Evolutionary conservation across 2,888 invertebrate genomes (phyloP).

Genomic region (Agrotis ipsilon): DNA sequence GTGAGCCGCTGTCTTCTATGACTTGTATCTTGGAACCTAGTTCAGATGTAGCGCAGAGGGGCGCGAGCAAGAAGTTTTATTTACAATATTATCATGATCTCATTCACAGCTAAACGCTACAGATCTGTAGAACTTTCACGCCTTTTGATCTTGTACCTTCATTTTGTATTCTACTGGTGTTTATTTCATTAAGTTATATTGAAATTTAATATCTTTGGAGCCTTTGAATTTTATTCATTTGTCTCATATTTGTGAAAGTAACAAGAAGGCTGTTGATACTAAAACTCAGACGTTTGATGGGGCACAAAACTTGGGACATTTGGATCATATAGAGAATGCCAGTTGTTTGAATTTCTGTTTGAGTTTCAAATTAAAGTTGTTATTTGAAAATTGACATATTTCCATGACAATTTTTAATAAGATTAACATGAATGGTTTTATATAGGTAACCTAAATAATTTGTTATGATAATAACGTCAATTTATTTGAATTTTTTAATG

Average conservation of each 20-base stretch:
- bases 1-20: constrained; percentile 10
- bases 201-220: not conserved
- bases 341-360: not conserved
- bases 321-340: constrained; percentile 17
- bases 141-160: constrained; percentile 22
- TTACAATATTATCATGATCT: constrained; percentile 44
- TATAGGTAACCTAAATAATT: too few species aligned
- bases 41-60: constrained; percentile 17
- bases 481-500: too few species aligned
- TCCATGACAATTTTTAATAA: too few species aligned
- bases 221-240: not conserved
- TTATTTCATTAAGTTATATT: not conserved
- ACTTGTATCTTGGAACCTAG: constrained; percentile 3
- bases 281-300: constrained; percentile 3
- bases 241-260: constrained; percentile 1
- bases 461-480: too few species aligned
- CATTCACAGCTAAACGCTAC: constrained; percentile 15
- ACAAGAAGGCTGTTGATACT: not conserved
- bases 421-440: too few species aligned
- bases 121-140: constrained; percentile 24
- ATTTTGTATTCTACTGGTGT: constrained; percentile 3
- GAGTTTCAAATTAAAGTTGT: constrained; percentile 2
- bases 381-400: too few species aligned
- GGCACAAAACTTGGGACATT: constrained; percentile 25
- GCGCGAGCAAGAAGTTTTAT: constrained; percentile 43